Conservation (phyloP, 2,888 invertebrate genomes). For the Anoncus sp. region DNA sequence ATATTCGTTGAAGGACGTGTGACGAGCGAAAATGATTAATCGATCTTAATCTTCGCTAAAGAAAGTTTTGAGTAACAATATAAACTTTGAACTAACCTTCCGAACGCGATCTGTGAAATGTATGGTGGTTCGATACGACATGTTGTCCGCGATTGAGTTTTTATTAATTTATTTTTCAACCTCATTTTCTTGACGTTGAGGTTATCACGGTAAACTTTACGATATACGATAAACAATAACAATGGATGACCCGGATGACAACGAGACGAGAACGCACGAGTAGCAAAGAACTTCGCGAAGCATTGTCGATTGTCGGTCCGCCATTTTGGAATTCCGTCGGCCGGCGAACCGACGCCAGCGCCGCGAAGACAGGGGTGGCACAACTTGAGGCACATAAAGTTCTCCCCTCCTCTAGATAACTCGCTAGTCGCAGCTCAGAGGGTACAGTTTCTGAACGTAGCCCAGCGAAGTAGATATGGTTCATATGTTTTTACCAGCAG, state of each 20-base stretch:
- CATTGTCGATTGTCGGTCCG: too few relatives aligned
- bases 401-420: constrained; percentile 5
- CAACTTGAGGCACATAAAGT: neutral
- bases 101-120: neutral
- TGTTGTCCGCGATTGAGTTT: too few relatives aligned
- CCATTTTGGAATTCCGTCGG: neutral
- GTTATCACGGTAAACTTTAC: neutral
- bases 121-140: neutral
- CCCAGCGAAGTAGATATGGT: too few relatives aligned
- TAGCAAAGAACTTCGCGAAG: neutral
- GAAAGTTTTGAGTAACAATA: neutral
- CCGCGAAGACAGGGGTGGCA: neutral
- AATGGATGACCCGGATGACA: too few relatives aligned
- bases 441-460: too few relatives aligned
- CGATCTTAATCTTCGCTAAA: neutral
- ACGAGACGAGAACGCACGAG: too few relatives aligned
- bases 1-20: neutral
- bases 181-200: neutral
- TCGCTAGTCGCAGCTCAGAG: neutral
- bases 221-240: neutral
- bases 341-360: neutral
- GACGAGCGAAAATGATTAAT: too few relatives aligned
- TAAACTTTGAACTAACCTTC: neutral
- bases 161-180: too few relatives aligned
- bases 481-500: constrained; percentile 8